Conservation (phyloP, 2,888 invertebrate species). For the Drosophila niveifrons region DNA sequence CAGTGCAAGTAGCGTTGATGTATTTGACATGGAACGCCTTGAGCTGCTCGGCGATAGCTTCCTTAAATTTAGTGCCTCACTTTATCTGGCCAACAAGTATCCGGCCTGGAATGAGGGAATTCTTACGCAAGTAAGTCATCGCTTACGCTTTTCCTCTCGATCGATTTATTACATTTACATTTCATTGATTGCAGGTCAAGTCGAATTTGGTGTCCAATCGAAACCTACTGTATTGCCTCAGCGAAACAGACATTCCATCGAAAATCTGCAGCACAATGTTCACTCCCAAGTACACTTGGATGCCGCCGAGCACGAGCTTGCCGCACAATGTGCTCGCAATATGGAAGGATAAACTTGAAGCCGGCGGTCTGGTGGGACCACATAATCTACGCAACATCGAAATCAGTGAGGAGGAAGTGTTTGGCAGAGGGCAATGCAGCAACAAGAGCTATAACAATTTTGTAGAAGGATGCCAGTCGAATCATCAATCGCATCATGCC, state of each 20-base stretch:
- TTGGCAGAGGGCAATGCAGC: constrained; percentile 51
- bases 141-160: background rate
- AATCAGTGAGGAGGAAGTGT: constrained; percentile 85
- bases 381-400: constrained; percentile 86
- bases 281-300: constrained; percentile 90
- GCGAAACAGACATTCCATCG: constrained; percentile 71
- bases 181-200: constrained; percentile 86
- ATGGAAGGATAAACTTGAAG: constrained; percentile 56
- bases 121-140: constrained; percentile 86
- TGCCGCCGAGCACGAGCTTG: constrained; percentile 91
- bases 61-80: constrained; percentile 90
- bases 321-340: constrained; percentile 85
- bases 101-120: constrained; percentile 90
- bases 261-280: constrained; percentile 86
- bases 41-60: constrained; percentile 95
- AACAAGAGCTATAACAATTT: constrained; percentile 33
- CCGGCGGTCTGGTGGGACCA: constrained; percentile 80
- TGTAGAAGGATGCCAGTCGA: constrained; percentile 48
- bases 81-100: constrained; percentile 89
- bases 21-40: constrained; percentile 91
- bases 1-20: constrained; percentile 89
- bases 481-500: constrained; percentile 28
- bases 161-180: background rate
- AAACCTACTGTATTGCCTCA: constrained; percentile 92
- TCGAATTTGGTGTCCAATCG: constrained; percentile 91